A percentile compares a stretch with the other conserved stretches of the same genome.
phyloP scores from a whole-genome alignment of 2,113 vertebrate genomes.

The Pluvianellus socialis region DNA sequence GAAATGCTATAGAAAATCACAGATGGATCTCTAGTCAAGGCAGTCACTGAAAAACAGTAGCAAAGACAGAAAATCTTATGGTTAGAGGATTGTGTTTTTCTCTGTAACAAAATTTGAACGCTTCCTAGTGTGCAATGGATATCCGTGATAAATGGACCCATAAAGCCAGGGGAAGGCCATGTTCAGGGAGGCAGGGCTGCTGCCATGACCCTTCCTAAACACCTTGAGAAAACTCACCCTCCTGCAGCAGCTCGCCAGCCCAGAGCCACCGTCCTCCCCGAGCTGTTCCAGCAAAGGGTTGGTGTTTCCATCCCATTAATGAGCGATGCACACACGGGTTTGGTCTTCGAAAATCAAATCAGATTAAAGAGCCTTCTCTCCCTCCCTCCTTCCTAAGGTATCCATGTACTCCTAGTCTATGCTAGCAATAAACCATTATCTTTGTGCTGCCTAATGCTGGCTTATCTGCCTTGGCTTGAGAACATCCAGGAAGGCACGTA shows the following conservation, averaged over 20 bases:
- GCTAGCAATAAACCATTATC: not conserved
- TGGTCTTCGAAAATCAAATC: not conserved
- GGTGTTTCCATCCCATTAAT: not conserved
- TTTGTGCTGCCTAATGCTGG: not conserved
- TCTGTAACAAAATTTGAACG: not conserved
- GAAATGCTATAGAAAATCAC: not conserved
- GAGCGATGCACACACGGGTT: not conserved
- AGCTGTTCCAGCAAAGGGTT: not conserved
- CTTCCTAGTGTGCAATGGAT: not conserved
- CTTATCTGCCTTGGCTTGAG: not conserved
- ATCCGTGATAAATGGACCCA: not conserved
- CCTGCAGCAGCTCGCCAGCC: not conserved
- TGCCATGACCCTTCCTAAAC: not conserved
- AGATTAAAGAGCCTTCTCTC: not conserved
- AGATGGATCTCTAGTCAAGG: not conserved
- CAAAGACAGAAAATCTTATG: not conserved
- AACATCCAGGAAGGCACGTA: accelerated
- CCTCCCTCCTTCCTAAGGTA: not conserved
- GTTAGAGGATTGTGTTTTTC: not conserved
- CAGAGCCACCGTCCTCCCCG: not conserved
- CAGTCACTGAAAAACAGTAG: not conserved
- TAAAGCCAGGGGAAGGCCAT: not conserved
- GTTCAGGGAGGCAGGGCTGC: not conserved
- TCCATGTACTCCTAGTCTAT: not conserved
- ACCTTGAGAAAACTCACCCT: accelerated